phyloP scores from a whole-genome alignment of 2,797 vertebrate species.

The Chaetophractus vellerosus region DNA sequence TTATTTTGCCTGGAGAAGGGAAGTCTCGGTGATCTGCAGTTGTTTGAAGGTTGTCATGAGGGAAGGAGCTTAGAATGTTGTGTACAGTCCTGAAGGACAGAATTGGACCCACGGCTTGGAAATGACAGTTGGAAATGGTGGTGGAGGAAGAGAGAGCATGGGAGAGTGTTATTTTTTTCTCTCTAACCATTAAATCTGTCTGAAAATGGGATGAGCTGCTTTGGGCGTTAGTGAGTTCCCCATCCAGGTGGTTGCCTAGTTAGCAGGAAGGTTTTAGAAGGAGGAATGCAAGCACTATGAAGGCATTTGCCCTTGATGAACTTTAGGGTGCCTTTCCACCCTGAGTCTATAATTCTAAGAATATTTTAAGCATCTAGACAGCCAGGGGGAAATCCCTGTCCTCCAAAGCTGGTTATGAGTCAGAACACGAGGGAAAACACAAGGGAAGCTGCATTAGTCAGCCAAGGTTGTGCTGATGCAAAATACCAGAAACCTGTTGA shows the following conservation, averaged over 20 bases:
- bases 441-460: background rate
- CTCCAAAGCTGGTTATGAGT: conserved; percentile 47
- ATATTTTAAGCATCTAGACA: background rate
- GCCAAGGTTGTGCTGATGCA: no score
- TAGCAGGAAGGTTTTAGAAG: background rate
- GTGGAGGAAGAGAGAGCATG: background rate
- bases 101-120: background rate
- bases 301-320: background rate
- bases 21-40: background rate
- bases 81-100: background rate
- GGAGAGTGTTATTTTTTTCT: background rate
- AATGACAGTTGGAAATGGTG: background rate
- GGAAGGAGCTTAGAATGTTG: background rate
- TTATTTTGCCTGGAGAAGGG: background rate
- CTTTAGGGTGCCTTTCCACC: background rate
- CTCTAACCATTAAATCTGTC: background rate
- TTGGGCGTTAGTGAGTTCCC: background rate
- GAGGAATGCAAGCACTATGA: background rate
- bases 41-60: background rate
- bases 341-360: background rate
- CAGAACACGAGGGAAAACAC: background rate
- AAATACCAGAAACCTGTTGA: no score
- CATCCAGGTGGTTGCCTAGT: background rate
- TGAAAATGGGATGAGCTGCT: background rate
- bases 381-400: background rate